Evolutionary conservation across 1,140 invertebrate genomes (phyloP), one percentile per base, ranked within the genome.

Genomic region (Drosophila carrolli): DNA sequence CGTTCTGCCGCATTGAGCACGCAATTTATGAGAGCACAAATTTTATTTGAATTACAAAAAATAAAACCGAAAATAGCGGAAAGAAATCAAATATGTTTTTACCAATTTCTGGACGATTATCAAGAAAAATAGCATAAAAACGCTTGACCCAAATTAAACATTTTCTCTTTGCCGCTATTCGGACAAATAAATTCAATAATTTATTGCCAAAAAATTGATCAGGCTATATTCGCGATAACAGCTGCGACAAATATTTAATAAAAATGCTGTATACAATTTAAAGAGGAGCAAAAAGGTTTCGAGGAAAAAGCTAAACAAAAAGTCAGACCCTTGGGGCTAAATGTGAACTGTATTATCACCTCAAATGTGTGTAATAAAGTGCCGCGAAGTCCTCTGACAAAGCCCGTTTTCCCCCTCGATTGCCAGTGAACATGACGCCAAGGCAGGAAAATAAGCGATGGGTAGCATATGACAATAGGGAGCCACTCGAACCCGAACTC

Each of bases 331-430:
- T 23, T 50, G 59, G 62, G 70, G 62, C 63, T 35, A 43, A 76
- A 76, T 60, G 75, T 62, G 75, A 81, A 83, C 79, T 80, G 79
- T 80, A 89, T 88, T 88, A 88, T 88, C 83, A 88, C 83, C 83
- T 88, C 80, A 88, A 88, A 88, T 88, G 78, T 89, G 84, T 88
- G 79, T 88, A 89, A 83, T 83, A 88, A 88, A 88, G 75, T 83
- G 72, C 84, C 72, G 57, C 47, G 68, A 68, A 86, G 48, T 48
- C 46, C 63, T 70, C 66, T 61, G 59, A 84, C 77, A 85, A 62
- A 66, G 59, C 47, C 35, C 32, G 10, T 16, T 40, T 47, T 50
- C 29, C 58, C 19, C 14, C 67, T 54, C n/a, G 8, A 51, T 14
- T 51, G 35, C 57, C 65, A 63, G 29, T 32, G 29, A 32, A 78